phyloP scores from a whole-genome alignment of 2,797 vertebrate species.

The Coilia nasus region DNA sequence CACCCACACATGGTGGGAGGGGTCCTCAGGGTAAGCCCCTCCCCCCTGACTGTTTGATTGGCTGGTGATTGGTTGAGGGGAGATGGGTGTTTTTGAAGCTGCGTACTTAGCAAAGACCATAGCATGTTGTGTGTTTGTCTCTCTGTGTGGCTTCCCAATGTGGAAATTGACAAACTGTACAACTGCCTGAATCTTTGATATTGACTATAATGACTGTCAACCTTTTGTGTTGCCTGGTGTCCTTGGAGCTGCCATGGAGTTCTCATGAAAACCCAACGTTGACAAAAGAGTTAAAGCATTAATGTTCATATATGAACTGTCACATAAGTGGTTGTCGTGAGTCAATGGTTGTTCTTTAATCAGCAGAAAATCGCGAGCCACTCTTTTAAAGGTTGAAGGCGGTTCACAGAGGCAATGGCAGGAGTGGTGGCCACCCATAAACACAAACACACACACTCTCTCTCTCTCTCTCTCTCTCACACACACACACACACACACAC shows the following conservation, averaged over 20 bases:
- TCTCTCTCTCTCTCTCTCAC: no score
- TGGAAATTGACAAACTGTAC: not conserved
- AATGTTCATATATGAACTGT: not conserved
- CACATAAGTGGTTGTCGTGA: not conserved
- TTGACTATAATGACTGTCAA: not conserved
- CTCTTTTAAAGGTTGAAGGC: no score
- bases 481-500: no score
- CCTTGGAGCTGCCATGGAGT: not conserved
- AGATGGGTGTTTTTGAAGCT: not conserved
- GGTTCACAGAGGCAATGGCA: no score
- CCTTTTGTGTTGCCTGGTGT: not conserved
- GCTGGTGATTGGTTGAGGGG: not conserved
- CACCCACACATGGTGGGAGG: no score
- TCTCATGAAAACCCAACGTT: not conserved
- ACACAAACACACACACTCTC: no score
- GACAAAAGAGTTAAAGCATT: not conserved
- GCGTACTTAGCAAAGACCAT: not conserved
- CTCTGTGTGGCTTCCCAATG: no score
- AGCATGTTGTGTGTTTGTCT: not conserved
- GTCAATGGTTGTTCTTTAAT: not conserved
- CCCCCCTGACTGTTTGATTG: not conserved
- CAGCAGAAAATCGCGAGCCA: no score
- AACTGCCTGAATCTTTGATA: not conserved
- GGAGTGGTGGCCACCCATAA: no score
- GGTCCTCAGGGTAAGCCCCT: no score